phyloP scores from a whole-genome alignment of 2,888 invertebrate species.

The Prosapia bicincta region DNA sequence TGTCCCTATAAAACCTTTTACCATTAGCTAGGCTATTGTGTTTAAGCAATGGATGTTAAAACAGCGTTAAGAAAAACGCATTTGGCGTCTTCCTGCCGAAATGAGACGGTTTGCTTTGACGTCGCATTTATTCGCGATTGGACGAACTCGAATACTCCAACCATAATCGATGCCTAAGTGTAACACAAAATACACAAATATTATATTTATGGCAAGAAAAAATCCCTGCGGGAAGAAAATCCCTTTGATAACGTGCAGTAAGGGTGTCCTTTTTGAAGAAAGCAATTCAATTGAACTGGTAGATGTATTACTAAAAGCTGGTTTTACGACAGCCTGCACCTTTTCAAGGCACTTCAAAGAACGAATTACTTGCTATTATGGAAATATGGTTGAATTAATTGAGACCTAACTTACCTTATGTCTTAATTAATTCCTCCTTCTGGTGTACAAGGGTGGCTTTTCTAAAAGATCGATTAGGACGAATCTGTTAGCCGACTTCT shows the following conservation, averaged over 20 bases:
- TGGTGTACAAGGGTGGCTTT: background rate
- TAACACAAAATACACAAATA: background rate
- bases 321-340: constrained; percentile 10
- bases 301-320: background rate
- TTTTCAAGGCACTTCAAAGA: constrained; percentile 10
- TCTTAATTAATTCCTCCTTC: constrained; percentile 6
- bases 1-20: too few species aligned
- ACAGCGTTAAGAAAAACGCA: background rate
- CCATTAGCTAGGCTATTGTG: too few species aligned
- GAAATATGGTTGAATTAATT: constrained; percentile 12
- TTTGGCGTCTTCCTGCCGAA: background rate
- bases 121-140: background rate
- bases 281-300: background rate
- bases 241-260: background rate
- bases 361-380: background rate
- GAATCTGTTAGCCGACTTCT: background rate
- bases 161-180: background rate
- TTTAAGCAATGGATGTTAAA: too few species aligned
- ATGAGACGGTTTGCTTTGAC: background rate
- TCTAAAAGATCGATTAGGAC: background rate
- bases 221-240: background rate
- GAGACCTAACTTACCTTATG: constrained; percentile 10
- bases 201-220: background rate
- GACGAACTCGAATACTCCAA: background rate
- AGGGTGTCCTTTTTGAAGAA: constrained; percentile 2